Conservation (phyloP, 2,888 invertebrate species). For the Andrena hattorfiana region DNA sequence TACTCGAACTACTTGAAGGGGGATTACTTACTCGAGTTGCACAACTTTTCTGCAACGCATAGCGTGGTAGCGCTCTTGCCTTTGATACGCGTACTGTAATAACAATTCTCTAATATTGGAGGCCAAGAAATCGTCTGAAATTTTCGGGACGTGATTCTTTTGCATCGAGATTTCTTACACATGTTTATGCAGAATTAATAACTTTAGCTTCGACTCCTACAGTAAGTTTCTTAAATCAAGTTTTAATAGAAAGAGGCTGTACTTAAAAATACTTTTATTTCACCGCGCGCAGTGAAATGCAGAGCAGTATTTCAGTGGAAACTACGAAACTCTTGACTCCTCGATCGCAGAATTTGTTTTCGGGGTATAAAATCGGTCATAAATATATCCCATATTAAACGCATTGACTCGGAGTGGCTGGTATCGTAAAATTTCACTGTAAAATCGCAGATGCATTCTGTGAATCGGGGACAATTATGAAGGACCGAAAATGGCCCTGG, state of each 20-base stretch:
- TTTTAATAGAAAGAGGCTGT: background rate
- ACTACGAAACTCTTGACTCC: constrained; percentile 3
- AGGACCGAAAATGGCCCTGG: constrained; percentile 53
- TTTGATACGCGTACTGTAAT: background rate
- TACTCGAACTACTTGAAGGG: background rate
- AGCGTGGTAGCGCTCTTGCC: background rate
- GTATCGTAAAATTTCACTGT: constrained; percentile 62
- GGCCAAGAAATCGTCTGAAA: background rate
- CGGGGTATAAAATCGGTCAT: constrained; percentile 37
- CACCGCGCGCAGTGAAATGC: background rate
- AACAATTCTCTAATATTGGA: background rate
- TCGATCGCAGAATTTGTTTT: constrained; percentile 8
- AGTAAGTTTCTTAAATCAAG: background rate
- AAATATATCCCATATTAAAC: constrained; percentile 58
- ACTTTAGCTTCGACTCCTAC: too few relatives aligned
- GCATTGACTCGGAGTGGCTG: constrained; percentile 55
- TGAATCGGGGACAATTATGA: constrained; percentile 61
- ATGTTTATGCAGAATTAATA: background rate
- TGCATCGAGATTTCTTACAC: background rate
- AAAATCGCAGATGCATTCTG: constrained; percentile 57
- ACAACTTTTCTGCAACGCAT: background rate
- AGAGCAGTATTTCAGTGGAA: background rate
- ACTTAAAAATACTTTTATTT: background rate
- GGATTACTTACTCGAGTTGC: background rate
- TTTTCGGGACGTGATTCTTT: background rate